Conservation (phyloP, 2,113 vertebrate genomes). For the Progne subis region DNA sequence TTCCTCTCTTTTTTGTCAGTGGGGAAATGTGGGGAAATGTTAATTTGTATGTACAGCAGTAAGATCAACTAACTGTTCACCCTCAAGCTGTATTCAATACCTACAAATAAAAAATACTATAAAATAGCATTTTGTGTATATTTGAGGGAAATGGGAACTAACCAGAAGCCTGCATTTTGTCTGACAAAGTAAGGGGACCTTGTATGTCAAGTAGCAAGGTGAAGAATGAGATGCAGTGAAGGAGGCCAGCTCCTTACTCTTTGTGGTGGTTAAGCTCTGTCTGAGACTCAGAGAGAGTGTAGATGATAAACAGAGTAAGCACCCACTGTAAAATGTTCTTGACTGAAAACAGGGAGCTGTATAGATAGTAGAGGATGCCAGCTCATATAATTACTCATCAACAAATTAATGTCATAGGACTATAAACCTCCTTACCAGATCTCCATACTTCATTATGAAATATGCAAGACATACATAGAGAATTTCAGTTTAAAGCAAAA, state of each 20-base stretch:
- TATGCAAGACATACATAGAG: not conserved
- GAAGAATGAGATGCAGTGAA: not conserved
- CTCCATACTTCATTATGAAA: not conserved
- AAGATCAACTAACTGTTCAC: not conserved
- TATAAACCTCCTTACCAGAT: not conserved
- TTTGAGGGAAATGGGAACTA: not conserved
- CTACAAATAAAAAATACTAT: not conserved
- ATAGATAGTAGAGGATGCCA: not conserved
- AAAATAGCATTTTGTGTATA: not conserved
- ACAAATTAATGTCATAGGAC: not conserved
- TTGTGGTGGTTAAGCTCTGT: not conserved
- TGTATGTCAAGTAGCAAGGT: not conserved
- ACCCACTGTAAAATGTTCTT: not conserved
- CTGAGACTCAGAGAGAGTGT: accelerated
- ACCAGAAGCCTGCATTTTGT: not conserved
- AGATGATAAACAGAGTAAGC: not conserved
- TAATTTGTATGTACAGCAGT: not conserved
- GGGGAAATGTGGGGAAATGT: not conserved
- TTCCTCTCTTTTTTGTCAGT: not conserved
- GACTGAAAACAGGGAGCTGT: not conserved
- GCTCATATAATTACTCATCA: not conserved
- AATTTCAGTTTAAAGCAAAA: not conserved
- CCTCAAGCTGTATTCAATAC: not conserved
- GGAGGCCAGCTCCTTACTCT: not conserved
- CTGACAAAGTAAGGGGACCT: not conserved